Conservation (phyloP, 2,797 vertebrate genomes). For the Intellagama lesueurii region DNA sequence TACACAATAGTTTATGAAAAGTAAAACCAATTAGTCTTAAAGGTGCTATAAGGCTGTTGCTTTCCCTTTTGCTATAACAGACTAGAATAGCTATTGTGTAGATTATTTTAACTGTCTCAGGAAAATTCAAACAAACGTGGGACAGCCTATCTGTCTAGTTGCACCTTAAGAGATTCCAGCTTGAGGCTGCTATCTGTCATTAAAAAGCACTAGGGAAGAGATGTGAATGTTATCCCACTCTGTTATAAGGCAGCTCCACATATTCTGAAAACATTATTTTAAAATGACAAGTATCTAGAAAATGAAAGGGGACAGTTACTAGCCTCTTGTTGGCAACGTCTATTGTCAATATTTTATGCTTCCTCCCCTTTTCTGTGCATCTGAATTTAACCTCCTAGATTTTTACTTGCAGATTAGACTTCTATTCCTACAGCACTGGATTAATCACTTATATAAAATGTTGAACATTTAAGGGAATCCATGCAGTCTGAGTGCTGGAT, state of each 20-base stretch:
- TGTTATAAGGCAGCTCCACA: background rate
- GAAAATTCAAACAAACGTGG: no score
- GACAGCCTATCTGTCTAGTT: no score
- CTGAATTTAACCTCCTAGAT: background rate
- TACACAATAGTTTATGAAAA: no score
- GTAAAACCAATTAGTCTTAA: no score
- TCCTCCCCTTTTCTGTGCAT: background rate
- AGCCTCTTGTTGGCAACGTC: background rate
- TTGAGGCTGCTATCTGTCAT: background rate
- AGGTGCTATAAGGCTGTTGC: no score
- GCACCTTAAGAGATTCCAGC: background rate
- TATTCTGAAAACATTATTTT: no score
- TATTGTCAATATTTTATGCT: background rate
- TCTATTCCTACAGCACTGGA: background rate
- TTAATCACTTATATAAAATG: background rate
- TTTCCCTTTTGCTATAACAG: no score
- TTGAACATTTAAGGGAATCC: background rate
- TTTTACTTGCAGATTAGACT: background rate
- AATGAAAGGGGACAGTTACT: background rate
- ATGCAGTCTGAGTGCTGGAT: background rate
- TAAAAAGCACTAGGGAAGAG: background rate
- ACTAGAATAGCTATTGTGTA: no score
- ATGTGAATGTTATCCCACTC: background rate
- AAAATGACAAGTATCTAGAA: background rate
- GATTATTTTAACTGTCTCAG: no score